phyloP scores from a whole-genome alignment of 2,113 vertebrate species.

The Paralichthys olivaceus region DNA sequence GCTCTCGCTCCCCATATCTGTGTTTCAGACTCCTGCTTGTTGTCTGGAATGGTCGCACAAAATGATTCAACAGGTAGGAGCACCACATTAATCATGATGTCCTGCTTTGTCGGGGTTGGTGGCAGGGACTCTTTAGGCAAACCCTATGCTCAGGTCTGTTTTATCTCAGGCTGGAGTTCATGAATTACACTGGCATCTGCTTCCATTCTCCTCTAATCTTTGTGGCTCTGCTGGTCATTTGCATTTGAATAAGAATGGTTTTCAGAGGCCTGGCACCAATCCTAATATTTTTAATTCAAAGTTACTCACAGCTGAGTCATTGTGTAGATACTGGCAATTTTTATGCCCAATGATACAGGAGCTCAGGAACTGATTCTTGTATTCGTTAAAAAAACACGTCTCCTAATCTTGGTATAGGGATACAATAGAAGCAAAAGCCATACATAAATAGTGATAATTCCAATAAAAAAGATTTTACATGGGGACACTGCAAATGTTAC shows the following conservation, averaged over 20 bases:
- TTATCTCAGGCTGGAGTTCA: constrained; percentile 39
- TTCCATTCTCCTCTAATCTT: constrained; percentile 38
- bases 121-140: constrained; percentile 22
- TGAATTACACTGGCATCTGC: constrained; percentile 30
- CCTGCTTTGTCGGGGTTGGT: constrained; percentile 9
- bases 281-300: constrained; percentile 11
- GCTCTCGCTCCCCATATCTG: constrained; percentile 2
- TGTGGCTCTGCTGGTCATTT: constrained; percentile 12
- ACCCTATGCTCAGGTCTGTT: constrained; percentile 30
- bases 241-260: constrained; percentile 5
- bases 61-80: constrained; percentile 46
- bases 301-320: constrained; percentile 11
- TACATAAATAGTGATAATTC: too few species aligned
- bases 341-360: background rate
- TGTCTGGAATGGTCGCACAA: constrained; percentile 23
- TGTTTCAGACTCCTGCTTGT: constrained; percentile 27
- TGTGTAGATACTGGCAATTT: constrained; percentile 15
- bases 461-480: too few species aligned
- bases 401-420: too few species aligned
- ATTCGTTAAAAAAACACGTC: background rate
- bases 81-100: constrained; percentile 47
- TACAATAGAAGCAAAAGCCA: too few species aligned
- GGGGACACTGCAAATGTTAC: too few species aligned
- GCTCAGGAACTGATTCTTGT: background rate
- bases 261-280: constrained; percentile 31